phyloP scores from a whole-genome alignment of 2,888 invertebrate species.

The Apantesis nais region DNA sequence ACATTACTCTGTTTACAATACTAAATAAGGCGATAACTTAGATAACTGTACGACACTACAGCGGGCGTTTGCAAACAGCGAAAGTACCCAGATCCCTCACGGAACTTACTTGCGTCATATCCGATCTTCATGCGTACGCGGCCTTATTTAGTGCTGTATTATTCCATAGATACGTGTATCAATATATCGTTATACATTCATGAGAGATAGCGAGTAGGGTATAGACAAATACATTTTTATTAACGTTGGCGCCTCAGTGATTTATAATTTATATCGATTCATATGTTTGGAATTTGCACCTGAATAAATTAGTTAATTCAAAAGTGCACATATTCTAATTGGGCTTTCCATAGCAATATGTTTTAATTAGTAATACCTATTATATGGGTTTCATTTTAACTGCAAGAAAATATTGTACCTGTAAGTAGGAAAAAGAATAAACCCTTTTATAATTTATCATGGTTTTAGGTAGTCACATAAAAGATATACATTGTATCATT shows the following conservation, averaged over 20 bases:
- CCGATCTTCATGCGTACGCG: constrained; percentile 51
- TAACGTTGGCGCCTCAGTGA: constrained; percentile 33
- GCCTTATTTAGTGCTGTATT: constrained; percentile 51
- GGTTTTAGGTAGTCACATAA: too few species aligned
- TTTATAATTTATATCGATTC: constrained; percentile 18
- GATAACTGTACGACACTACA: constrained; percentile 37
- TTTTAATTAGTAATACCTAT: not conserved
- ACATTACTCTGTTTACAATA: constrained; percentile 46
- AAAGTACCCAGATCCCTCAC: constrained; percentile 59
- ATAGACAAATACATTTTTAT: constrained; percentile 33
- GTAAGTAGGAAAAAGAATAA: too few species aligned
- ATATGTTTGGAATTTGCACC: constrained; percentile 30
- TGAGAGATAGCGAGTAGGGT: constrained; percentile 28
- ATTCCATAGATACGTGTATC: constrained; percentile 42
- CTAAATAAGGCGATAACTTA: constrained; percentile 51
- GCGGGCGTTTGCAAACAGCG: constrained; percentile 56
- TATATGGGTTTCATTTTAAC: not conserved
- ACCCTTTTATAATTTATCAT: too few species aligned
- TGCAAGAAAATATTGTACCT: not conserved
- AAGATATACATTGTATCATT: too few species aligned
- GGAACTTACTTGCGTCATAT: constrained; percentile 61
- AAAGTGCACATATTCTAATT: not conserved
- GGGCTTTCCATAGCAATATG: not conserved
- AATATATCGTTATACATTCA: constrained; percentile 42
- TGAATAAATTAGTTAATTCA: constrained; percentile 7